Evolutionary conservation across 2,888 invertebrate genomes (phyloP), one percentile per base, ranked within the genome.

Genomic region (Rhogogaster chlorosoma): DNA sequence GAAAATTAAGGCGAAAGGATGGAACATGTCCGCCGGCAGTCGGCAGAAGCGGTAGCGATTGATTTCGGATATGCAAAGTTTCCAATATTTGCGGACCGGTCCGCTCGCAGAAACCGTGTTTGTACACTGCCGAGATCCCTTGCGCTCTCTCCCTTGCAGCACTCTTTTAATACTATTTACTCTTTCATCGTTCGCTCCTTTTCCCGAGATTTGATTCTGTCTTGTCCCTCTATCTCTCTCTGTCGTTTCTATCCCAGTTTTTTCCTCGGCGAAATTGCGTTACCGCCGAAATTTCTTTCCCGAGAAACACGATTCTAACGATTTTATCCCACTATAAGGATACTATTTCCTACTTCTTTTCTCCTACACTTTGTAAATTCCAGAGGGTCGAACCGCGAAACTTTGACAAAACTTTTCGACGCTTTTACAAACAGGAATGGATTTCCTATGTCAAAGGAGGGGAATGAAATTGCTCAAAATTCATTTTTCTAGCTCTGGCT

Each of bases 51-150:
- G 42, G 57, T 38, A 67, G 42, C 53, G 49, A 83, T 83, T 83
- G 83, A 83, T 83, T 83, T 83, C 83, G 83, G 83, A 83, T 83
- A 83, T 83, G 83, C 67, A 67, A 83, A 83, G 83, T 83, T 83
- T 83, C 67, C 83, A 83, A 80, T 83, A 83, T 83, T 83, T 83
- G 83, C 83, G 67, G 70, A 83, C 83, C 67, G 45, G 64, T 64
- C 64, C 80, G 80, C 26, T 67, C 18, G 42, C 42, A 18, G 45
- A 42, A 29, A 57, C 61, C 61, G 57, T 80, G 32, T 77, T 77
- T 77, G 77, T 77, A 77, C 53, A 53, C 36, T 61, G 36, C n/a
- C 61, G 80, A 45, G 57, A n/a, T 80, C 61, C 80, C 57, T 38
- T 18, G 61, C 61, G 26, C 53, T 53, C 32, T 32, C 61, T 29